Evolutionary conservation across 2,113 vertebrate genomes (phyloP).

Genomic region (Thunnus maccoyii): DNA sequence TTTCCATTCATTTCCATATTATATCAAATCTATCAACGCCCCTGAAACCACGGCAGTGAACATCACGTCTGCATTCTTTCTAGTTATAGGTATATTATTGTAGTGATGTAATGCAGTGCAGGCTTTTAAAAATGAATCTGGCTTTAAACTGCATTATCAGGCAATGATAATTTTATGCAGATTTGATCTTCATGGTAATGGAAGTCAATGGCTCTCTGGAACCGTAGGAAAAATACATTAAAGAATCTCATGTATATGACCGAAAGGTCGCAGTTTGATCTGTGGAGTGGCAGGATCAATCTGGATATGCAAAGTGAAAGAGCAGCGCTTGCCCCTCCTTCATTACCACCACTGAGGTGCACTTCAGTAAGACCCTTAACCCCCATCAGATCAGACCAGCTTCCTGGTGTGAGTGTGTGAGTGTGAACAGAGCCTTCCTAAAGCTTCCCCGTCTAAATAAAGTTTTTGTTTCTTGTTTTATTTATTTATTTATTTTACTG

Average conservation of each 20-base stretch:
- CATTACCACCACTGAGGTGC: conserved; percentile 1
- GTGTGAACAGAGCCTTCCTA: neutral
- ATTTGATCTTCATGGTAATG: conserved; percentile 22
- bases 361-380: neutral
- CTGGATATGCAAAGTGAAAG: neutral
- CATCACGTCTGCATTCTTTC: conserved; percentile 17
- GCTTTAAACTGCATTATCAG: conserved; percentile 12
- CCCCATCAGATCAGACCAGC: neutral
- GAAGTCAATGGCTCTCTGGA: conserved; percentile 19
- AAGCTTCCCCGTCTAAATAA: neutral
- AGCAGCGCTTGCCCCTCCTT: neutral
- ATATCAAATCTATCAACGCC: neutral
- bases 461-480: neutral
- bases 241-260: conserved; percentile 15
- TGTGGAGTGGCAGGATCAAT: neutral
- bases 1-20: conserved; percentile 20
- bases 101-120: conserved; percentile 8
- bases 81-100: neutral
- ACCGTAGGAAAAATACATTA: conserved; percentile 18
- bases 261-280: neutral
- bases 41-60: conserved; percentile 1
- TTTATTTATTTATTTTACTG: too few relatives aligned
- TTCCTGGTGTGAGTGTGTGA: neutral
- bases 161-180: conserved; percentile 4
- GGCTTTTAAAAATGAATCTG: conserved; percentile 1